Percentiles rank a stretch among this genome's conserved stretches.
Conservation (phyloP, 2,113 vertebrate genomes). For the Burhinus oedicnemus region DNA sequence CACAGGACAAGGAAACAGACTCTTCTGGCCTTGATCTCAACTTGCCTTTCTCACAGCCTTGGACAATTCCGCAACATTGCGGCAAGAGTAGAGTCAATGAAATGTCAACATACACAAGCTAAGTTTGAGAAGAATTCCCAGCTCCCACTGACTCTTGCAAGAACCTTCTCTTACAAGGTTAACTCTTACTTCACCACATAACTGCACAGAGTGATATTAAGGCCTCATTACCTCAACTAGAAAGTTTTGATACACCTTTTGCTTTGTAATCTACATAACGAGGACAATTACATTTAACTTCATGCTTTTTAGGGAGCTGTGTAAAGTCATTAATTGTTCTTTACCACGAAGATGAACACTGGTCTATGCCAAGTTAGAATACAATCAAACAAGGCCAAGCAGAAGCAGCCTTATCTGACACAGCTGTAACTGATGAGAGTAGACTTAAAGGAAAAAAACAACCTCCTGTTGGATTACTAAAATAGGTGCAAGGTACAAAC, state of each 20-base stretch:
- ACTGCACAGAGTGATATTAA: not conserved
- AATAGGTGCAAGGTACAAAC: not conserved
- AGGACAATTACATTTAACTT: not conserved
- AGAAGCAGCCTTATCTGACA: not conserved
- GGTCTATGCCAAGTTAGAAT: not conserved
- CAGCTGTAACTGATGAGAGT: not conserved
- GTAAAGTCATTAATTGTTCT: not conserved
- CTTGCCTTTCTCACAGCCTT: not conserved
- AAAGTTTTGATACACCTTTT: not conserved
- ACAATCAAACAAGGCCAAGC: not conserved
- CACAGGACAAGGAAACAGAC: not conserved
- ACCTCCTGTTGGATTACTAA: not conserved
- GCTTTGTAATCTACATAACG: not conserved
- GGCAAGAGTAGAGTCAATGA: not conserved
- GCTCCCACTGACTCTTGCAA: not conserved
- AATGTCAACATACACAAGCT: not conserved
- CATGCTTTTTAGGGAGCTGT: not conserved
- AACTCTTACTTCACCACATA: not conserved
- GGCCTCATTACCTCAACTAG: not conserved
- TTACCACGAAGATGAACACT: not conserved
- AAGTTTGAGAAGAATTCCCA: not conserved
- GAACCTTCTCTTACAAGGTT: not conserved
- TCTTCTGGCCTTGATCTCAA: not conserved
- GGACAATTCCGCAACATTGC: not conserved
- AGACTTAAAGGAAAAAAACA: not conserved